Base-by-base conservation (phyloP, 2,113 vertebrate species). In the Athene noctua region DNA sequence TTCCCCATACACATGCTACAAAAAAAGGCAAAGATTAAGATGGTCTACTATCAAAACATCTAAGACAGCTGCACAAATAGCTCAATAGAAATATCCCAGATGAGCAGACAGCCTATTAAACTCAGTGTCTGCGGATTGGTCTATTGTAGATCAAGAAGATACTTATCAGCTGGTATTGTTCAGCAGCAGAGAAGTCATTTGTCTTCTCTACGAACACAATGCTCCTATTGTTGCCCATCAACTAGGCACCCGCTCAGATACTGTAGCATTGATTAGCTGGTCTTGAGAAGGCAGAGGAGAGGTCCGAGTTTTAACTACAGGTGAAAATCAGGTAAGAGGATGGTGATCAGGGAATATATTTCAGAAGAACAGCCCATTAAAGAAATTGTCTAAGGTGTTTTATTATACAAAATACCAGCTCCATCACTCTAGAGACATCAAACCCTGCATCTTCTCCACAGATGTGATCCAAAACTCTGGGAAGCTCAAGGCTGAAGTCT, bases 1-100 rank as follows among this genome's bases (percentile, higher is more conserved):
- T 15, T 1, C 6, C 30, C 8, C 22, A 16, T 27, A 9, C 3
- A 2, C 0, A 1, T 6, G 19, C 22, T 26, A 81, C 46, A 46
- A 36, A 36, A 68, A 75, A 17, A 88, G 63, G 54, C 32, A 59
- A 51, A 78, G 88, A 71, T 72, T 82, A 32, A 47, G 71, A 78
- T 30, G 11, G 10, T 13, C 42, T 46, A 10, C 38, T 80, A 68
- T 58, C 27, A 79, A 68, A 85, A 27, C 11, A 63, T 25, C 12
- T 19, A n/a, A n/a, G n/a, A 5, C 16, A 74, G 75, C 59, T 52
- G 83, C 47, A 49, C 19, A 70, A 73, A 65, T 23, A 82, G 82
- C 67, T 78, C 93, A 20, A 10, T 6, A 59, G 71, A 36, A 71
- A 52, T 6, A 15, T 12, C 71, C 65, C 57, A 29, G 38, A 11